Evolutionary conservation across 2,888 invertebrate species (phyloP), one percentile per base, ranked within the genome.

Genomic region (Netelia inedita): DNA sequence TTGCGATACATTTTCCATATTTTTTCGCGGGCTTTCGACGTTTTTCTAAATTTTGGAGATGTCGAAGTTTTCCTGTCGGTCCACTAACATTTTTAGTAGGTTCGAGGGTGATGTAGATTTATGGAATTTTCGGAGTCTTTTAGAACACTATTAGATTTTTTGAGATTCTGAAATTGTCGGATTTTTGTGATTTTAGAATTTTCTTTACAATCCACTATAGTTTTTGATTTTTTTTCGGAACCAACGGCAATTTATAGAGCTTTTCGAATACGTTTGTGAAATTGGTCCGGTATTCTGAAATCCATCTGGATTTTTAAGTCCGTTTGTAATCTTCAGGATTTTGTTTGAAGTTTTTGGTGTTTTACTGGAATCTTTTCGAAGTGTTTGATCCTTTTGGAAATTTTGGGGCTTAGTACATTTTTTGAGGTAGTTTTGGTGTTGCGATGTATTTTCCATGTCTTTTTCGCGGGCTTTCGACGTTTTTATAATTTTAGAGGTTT

Each of bases 41-140:
- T 46, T 46, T 14, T 46, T 14, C 2, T 14, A 46, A n/a, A 14
- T 46, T 46, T 14, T 46, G 46, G 46, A 46, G 0, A 1, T 46
- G 14, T 46, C 28, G 68, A 0, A 74, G 74, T 81, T 78, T 72
- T 68, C 81, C 53, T 50, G 79, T 69, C 74, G 86, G 63, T 35
- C 35, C 35, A 35, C 1, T 35, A 23, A 23, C 1, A 23, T 1
- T 35, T 35, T 6, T 6, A 0, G 35, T 35, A 78, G 73, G 73
- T 75, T 69, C 79, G 73, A 76, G 35, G 6, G 35, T 35, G 35
- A 35, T 35, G 35, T 35, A 6, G 6, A 35, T 35, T 35, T 35
- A 35, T 35, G 35, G 35, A 35, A 35, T 35, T 1, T 5, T 6
- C 75, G 1, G 46, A 46, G 46, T 0, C 14, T 46, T 46, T 1